Evolutionary conservation across 2,797 vertebrate genomes (phyloP), one percentile per base, ranked within the genome.

Genomic region (Picus viridis): DNA sequence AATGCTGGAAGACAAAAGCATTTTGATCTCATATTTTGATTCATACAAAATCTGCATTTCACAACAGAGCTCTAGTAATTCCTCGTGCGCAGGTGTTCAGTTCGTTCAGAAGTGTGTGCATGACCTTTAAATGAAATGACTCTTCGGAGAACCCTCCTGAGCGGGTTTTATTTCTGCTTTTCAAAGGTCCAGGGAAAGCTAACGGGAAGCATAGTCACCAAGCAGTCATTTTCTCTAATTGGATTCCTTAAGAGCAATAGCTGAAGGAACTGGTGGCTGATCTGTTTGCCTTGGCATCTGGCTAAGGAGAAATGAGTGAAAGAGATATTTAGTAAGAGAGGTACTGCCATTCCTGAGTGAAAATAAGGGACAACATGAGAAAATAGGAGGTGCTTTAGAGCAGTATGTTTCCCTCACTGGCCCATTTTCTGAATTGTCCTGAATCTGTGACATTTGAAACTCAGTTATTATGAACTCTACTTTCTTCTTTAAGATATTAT

Each of bases 51-150:
- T 29, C 65, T 83, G 39, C 22, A 57, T 63, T 80, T 80, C 53
- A 64, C 0, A 0, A 36, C 32, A 87, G 23, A 90, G 34, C n/a
- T 81, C 29, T 71, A 67, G 74, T 36, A 86, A 65, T 68, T 77
- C 74, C 62, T 88, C 26, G 12, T 14, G 26, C 1, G 0, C 73
- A 74, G 67, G 56, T 83, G 61, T 77, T 88, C 26, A 14, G 39
- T 36, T 83, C 81, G 63, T 78, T 77, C 49, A 61, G 36, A 80
- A 67, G 43, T 18, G 14, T 14, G 0, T 18, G 34, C 49, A 8
- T 77, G 82, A 92, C 65, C 89, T 88, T 91, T 88, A 30, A 73
- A 67, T 45, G 69, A 65, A 83, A 93, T 77, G 43, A 15, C 17
- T 88, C 61, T 80, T 70, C 51, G 20, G 68, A 77, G 65, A 90